Percentiles rank a stretch among this genome's conserved stretches.
phyloP scores from a whole-genome alignment of 2,797 vertebrate genomes.

The Tympanoctomys barrerae region DNA sequence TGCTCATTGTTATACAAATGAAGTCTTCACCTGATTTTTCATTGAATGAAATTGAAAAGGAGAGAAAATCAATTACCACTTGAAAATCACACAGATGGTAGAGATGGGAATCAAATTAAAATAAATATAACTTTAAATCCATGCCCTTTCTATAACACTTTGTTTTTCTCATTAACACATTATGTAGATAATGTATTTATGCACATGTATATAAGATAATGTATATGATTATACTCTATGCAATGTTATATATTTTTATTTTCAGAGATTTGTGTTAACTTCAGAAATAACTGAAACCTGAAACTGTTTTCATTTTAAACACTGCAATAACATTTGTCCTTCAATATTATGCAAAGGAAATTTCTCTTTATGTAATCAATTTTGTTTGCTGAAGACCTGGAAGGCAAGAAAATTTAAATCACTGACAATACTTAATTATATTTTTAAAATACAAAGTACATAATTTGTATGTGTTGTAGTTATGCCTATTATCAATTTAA shows the following conservation, averaged over 20 bases:
- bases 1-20: not conserved
- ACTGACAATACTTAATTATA: not conserved
- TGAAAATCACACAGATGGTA: not conserved
- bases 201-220: not conserved
- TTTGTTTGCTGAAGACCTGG: not conserved
- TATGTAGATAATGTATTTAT: not conserved
- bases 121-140: not conserved
- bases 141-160: not conserved
- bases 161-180: not conserved
- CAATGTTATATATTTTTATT: not conserved
- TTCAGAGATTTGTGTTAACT: not conserved
- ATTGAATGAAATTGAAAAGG: conserved; percentile 20
- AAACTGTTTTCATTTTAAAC: not conserved
- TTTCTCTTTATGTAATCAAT: not conserved
- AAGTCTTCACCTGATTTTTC: not conserved
- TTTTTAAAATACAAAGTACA: not conserved
- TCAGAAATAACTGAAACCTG: not conserved
- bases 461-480: not conserved
- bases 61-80: conserved; percentile 5
- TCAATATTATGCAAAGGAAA: not conserved
- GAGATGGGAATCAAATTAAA: not conserved
- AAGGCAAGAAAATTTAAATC: conserved; percentile 8
- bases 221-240: not conserved
- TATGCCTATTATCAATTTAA: not conserved
- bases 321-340: not conserved